phyloP scores from a whole-genome alignment of 1,140 invertebrate genomes.

The Pseudomyrmex gracilis region DNA sequence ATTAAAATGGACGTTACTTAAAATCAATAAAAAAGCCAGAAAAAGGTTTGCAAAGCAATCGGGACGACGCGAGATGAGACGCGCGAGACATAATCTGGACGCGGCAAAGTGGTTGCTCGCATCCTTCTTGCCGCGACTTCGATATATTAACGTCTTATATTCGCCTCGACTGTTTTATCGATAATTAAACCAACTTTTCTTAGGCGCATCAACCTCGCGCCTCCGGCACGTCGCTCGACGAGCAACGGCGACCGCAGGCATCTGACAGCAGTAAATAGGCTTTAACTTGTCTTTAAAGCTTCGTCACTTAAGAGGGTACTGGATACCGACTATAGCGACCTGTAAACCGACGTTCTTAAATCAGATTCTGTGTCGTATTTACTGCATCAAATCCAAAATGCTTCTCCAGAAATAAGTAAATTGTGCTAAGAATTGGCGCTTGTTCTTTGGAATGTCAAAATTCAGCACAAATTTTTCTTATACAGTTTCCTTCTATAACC shows the following conservation, averaged over 20 bases:
- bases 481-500: too few species aligned
- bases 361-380: too few species aligned
- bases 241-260: conserved; percentile 43
- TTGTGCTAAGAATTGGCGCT: too few species aligned
- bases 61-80: conserved; percentile 18
- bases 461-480: too few species aligned
- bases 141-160: conserved; percentile 62
- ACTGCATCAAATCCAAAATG: too few species aligned
- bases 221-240: conserved; percentile 37
- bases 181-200: conserved; percentile 66
- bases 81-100: conserved; percentile 36
- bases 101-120: conserved; percentile 29
- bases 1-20: background rate
- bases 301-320: too few species aligned
- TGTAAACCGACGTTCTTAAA: too few species aligned
- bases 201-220: conserved; percentile 5
- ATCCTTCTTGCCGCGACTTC: conserved; percentile 49
- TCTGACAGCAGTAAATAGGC: conserved; percentile 58
- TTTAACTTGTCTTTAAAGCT: conserved; percentile 62
- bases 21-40: conserved; percentile 1
- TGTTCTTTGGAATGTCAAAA: too few species aligned
- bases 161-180: conserved; percentile 61
- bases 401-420: too few species aligned
- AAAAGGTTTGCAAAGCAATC: background rate
- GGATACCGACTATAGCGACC: too few species aligned